Evolutionary conservation across 2,113 vertebrate genomes (phyloP).

Genomic region (Rhipidura dahli): DNA sequence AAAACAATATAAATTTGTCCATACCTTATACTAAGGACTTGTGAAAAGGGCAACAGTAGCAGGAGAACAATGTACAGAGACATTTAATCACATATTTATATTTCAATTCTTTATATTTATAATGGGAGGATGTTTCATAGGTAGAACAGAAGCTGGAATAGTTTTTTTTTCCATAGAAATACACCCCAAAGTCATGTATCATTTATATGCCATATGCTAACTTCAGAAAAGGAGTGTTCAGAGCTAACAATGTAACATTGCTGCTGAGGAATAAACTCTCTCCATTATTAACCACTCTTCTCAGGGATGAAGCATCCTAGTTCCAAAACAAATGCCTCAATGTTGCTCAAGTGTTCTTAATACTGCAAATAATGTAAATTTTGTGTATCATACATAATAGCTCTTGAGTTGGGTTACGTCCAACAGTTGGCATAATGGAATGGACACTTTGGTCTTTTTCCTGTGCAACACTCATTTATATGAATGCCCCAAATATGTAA

Average conservation of each 20-base stretch:
- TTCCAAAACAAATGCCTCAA: not conserved
- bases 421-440: not conserved
- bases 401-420: not conserved
- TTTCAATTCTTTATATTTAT: not conserved
- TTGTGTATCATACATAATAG: not conserved
- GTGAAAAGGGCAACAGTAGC: not conserved
- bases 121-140: not conserved
- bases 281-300: not conserved
- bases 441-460: not conserved
- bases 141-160: not conserved
- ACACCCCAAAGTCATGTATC: not conserved
- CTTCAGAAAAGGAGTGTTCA: not conserved
- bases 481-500: not conserved
- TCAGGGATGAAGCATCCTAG: not conserved
- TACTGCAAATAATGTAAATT: not conserved
- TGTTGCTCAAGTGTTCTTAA: not conserved
- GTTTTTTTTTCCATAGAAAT: not conserved
- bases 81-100: not conserved
- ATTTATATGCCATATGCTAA: slow-evolving; percentile 24
- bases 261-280: not conserved
- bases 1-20: not conserved
- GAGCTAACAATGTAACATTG: not conserved
- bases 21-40: not conserved
- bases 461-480: not conserved
- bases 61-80: not conserved